Evolutionary conservation across 2,888 invertebrate genomes (phyloP).

Genomic region (Tribolium freemani): DNA sequence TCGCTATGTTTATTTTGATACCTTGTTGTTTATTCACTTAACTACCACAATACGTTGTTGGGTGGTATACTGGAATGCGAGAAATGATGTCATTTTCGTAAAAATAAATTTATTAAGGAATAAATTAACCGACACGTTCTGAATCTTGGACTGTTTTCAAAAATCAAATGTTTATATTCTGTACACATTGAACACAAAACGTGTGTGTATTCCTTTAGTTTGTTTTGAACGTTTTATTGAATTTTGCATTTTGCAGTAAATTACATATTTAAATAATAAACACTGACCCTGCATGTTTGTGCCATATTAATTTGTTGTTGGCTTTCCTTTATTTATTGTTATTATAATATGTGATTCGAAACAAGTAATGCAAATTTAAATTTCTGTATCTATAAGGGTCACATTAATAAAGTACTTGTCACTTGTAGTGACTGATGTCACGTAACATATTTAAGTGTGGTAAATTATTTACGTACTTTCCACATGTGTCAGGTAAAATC

Average conservation of each 20-base stretch:
- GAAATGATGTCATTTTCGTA: constrained; percentile 13
- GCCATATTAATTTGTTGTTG: background rate
- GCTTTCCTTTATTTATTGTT: background rate
- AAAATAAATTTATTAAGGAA: constrained; percentile 2
- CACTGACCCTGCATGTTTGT: background rate
- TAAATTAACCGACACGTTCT: background rate
- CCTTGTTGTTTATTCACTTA: constrained; percentile 25
- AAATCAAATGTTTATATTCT: background rate
- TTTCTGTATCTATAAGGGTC: background rate
- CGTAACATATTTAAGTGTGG: background rate
- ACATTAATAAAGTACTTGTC: background rate
- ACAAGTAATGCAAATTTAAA: background rate
- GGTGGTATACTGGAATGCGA: constrained; percentile 9
- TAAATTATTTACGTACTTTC: background rate
- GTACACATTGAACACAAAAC: background rate
- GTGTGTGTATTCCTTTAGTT: background rate
- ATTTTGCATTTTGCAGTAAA: background rate
- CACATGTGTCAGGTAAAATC: background rate
- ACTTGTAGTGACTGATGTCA: background rate
- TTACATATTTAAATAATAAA: background rate
- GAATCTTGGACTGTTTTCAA: background rate
- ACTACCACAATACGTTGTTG: constrained; percentile 25
- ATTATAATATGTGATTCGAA: background rate
- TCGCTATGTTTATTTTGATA: constrained; percentile 27
- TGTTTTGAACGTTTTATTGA: background rate